These are phyloP conservation scores for Sigmodon hispidus DNA, from an alignment of 2,113 vertebrate genomes.

Conservation along the genomic window DNA sequence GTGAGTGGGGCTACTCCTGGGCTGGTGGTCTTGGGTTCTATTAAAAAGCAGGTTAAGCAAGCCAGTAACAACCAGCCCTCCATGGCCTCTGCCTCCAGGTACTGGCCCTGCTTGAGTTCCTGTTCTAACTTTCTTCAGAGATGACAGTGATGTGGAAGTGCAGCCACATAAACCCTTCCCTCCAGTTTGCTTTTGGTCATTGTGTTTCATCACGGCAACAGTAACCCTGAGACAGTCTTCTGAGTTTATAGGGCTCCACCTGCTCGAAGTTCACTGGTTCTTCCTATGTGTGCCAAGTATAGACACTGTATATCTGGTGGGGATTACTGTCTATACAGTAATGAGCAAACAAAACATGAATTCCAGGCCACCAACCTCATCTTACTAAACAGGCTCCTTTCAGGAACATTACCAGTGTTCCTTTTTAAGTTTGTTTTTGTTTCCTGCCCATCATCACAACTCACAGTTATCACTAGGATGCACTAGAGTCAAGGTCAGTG, in stretches of 20 bases:
- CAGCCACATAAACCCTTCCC: background rate
- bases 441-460: background rate
- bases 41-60: background rate
- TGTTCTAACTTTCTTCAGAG: background rate
- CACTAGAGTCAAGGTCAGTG: background rate
- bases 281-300: too few relatives aligned
- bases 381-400: background rate
- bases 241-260: background rate
- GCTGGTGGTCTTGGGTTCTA: background rate
- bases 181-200: background rate
- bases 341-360: background rate
- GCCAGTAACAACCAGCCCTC: background rate
- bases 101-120: background rate
- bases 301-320: background rate
- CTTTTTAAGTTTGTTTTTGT: background rate
- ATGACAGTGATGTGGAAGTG: background rate
- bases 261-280: background rate
- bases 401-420: background rate
- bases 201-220: background rate
- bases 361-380: background rate
- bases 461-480: background rate
- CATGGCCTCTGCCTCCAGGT: background rate
- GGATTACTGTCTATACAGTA: background rate
- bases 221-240: background rate
- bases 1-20: background rate